Evolutionary conservation across 2,113 vertebrate genomes (phyloP).

Genomic region (Mustela nigripes): DNA sequence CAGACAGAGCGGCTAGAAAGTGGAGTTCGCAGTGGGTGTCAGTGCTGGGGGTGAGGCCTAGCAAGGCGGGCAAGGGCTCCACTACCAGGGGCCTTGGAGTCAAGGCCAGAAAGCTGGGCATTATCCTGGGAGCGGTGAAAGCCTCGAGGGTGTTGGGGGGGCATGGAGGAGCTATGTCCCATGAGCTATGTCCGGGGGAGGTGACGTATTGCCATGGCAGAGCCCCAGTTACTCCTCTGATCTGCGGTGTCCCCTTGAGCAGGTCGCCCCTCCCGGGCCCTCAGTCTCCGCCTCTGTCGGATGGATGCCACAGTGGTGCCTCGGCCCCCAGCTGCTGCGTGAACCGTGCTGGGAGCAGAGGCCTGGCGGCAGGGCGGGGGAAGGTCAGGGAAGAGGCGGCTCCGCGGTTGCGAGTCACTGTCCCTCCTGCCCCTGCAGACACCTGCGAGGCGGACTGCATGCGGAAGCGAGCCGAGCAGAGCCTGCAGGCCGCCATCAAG

Average conservation of each 20-base stretch:
- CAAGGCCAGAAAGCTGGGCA: not conserved
- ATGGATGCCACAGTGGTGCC: rapidly evolving
- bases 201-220: rapidly evolving
- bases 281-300: not conserved
- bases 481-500: conserved; percentile 94
- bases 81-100: rapidly evolving
- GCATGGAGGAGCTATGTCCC: rapidly evolving
- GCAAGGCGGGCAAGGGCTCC: rapidly evolving
- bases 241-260: not conserved
- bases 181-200: not conserved
- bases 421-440: conserved; percentile 87
- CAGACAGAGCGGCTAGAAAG: rapidly evolving
- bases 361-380: not conserved
- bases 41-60: too few species aligned
- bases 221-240: not conserved
- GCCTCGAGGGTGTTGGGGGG: not conserved
- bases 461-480: conserved; percentile 93
- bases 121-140: not conserved
- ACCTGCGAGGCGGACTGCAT: conserved; percentile 94
- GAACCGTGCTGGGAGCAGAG: rapidly evolving
- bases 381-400: rapidly evolving
- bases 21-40: rapidly evolving
- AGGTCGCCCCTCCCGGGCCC: not conserved
- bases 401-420: rapidly evolving
- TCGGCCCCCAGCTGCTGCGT: rapidly evolving